Percentiles rank a stretch among this genome's conserved stretches.
Evolutionary conservation across 35 echinoderm and acorn worm genomes (phyloP).

Genomic region (Lytechinus variegatus): DNA sequence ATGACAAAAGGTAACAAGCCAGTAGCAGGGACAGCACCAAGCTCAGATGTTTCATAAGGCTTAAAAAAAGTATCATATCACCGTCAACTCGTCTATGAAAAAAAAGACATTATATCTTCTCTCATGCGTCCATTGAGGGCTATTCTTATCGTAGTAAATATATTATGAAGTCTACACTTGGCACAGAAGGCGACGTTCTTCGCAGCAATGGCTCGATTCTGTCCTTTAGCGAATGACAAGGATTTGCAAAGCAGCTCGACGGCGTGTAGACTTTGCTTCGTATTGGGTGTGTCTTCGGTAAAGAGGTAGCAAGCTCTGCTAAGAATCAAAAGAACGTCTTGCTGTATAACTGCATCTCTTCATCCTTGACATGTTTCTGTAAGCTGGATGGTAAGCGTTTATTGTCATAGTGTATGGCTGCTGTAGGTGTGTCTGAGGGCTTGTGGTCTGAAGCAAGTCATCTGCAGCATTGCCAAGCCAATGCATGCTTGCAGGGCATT

Average conservation of each 20-base stretch:
- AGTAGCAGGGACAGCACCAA: constrained; percentile 56
- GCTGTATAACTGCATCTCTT: not conserved
- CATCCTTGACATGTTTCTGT: too few relatives aligned
- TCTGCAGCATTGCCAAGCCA: too few relatives aligned
- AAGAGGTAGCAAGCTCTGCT: not conserved
- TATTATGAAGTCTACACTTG: not conserved
- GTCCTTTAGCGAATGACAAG: not conserved
- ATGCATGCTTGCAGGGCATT: too few relatives aligned
- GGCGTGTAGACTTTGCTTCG: not conserved
- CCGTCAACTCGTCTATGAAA: not conserved
- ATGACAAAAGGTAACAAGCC: constrained; percentile 86
- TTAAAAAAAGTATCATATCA: not conserved
- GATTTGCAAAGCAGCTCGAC: not conserved
- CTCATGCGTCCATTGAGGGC: not conserved
- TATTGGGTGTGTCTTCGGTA: not conserved
- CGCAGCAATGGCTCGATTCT: not conserved
- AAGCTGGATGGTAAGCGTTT: too few relatives aligned
- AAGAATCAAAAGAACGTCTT: not conserved
- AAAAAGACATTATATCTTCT: constrained; percentile 7
- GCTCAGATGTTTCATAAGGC: constrained; percentile 33
- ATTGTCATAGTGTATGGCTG: too few relatives aligned
- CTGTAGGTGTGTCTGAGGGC: too few relatives aligned
- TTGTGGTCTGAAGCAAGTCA: too few relatives aligned
- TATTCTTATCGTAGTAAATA: not conserved
- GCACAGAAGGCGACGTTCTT: not conserved